Evolutionary conservation across 2,797 vertebrate species (phyloP), one percentile per base, ranked within the genome.

Genomic region (Trachops cirrhosus): DNA sequence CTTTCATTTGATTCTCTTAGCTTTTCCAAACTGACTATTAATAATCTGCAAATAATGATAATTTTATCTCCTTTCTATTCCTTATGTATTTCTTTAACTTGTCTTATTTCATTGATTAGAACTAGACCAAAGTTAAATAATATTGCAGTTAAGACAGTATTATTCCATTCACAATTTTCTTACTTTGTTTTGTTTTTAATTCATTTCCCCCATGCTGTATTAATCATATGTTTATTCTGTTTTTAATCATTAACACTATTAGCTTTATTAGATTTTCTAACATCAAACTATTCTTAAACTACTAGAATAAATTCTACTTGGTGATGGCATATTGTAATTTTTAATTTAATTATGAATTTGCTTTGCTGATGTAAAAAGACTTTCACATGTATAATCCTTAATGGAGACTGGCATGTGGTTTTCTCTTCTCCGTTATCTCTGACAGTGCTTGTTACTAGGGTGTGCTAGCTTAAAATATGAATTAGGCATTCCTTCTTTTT

Each of bases 341-440:
- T 77, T 34, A 80, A 80, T 73, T 18, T 68, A 92, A 79, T 85
- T 93, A 84, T 95, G 48, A 89, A 41, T 91, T 78, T 94, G 21
- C 29, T 94, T 89, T 89, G 52, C 89, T 80, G 44, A 80, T 52
- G 11, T 54, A 26, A 1, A 46, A 46, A 71, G n/a, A 10, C 29
- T 79, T 79, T 85, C 74, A 44, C 44, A 46, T 83, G 93, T 96
- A 29, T 73, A 67, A 75, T 50, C 46, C 19, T 44, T 44, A 34
- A 37, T 41, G 85, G 68, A 77, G 71, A 73, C 22, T 86, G 75
- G 14, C 22, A 11, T 52, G 5, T 29, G 8, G 5, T 50, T 79
- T 57, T 6, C 14, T 83, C 67, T 85, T 80, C 71, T 34, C 46
- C 21, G 1, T 52, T 74, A 3, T 77, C 52, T 71, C 70, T 75